phyloP scores from a whole-genome alignment of 2,113 vertebrate species.

The Platysternon megacephalum region DNA sequence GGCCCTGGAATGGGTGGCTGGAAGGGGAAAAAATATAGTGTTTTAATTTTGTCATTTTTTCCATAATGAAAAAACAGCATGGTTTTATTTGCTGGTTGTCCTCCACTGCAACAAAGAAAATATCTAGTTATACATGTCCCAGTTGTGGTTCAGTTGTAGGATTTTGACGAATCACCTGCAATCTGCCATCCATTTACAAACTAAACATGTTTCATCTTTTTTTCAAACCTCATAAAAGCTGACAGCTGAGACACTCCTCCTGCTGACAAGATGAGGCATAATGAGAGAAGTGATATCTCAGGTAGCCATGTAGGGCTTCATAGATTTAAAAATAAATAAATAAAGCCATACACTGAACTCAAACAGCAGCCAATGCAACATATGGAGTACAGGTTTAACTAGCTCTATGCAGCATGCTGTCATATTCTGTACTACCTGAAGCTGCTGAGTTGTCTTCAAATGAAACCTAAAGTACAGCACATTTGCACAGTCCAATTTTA shows the following conservation, averaged over 20 bases:
- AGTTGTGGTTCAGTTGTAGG: neutral
- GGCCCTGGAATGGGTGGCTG: slow-evolving; percentile 97
- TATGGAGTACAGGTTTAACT: neutral
- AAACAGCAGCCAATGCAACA: neutral
- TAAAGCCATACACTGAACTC: neutral
- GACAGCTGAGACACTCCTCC: neutral
- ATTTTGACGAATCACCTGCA: neutral
- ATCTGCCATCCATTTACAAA: neutral
- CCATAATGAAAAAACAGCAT: rapidly evolving
- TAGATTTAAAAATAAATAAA: neutral
- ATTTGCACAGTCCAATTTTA: neutral
- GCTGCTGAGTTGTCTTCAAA: neutral
- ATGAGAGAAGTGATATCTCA: neutral
- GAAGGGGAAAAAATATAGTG: neutral
- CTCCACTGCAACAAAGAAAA: neutral
- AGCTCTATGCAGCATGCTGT: neutral
- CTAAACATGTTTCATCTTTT: neutral
- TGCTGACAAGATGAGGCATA: neutral
- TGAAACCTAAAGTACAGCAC: neutral
- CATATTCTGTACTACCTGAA: neutral
- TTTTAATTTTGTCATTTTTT: neutral
- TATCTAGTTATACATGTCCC: neutral
- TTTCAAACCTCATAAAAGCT: neutral
- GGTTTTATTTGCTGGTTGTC: neutral
- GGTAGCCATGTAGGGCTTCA: neutral